These are phyloP conservation scores for Adoxophyes honmai DNA, from an alignment of 1,140 invertebrate species.

Conservation along the genomic window DNA sequence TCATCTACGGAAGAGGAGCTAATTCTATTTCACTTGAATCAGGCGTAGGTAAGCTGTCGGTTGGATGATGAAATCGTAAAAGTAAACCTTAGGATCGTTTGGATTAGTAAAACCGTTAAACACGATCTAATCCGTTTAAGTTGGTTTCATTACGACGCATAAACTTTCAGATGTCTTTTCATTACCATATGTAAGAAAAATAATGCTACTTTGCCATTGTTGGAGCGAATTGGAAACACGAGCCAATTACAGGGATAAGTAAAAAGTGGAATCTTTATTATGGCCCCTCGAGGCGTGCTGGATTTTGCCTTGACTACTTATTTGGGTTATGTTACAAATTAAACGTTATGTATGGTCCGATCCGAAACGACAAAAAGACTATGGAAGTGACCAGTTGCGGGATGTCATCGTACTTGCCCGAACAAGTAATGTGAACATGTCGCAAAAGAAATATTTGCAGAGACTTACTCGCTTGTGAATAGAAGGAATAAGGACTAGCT, in stretches of 20 bases:
- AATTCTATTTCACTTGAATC: too few species aligned
- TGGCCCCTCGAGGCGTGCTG: constrained; percentile 1
- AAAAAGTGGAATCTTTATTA: constrained; percentile 9
- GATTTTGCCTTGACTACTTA: background rate
- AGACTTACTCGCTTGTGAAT: background rate
- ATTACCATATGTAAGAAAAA: background rate
- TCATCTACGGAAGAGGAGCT: too few species aligned
- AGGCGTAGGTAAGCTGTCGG: too few species aligned
- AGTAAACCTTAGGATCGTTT: too few species aligned
- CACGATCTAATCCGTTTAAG: too few species aligned
- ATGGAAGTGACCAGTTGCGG: background rate
- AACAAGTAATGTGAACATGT: too few species aligned
- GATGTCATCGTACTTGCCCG: too few species aligned
- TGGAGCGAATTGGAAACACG: constrained; percentile 5
- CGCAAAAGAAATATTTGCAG: too few species aligned
- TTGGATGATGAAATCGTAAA: too few species aligned
- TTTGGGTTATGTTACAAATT: background rate
- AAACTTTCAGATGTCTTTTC: too few species aligned
- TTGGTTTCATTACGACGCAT: too few species aligned
- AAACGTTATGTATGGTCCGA: background rate
- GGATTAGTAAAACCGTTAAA: too few species aligned
- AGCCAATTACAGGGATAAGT: constrained; percentile 9
- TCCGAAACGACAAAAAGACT: background rate
- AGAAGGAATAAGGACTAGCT: background rate
- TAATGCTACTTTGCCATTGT: background rate